These are phyloP conservation scores for Ctenomys sociabilis DNA, from an alignment of 2,113 vertebrate genomes.

Conservation along the genomic window DNA sequence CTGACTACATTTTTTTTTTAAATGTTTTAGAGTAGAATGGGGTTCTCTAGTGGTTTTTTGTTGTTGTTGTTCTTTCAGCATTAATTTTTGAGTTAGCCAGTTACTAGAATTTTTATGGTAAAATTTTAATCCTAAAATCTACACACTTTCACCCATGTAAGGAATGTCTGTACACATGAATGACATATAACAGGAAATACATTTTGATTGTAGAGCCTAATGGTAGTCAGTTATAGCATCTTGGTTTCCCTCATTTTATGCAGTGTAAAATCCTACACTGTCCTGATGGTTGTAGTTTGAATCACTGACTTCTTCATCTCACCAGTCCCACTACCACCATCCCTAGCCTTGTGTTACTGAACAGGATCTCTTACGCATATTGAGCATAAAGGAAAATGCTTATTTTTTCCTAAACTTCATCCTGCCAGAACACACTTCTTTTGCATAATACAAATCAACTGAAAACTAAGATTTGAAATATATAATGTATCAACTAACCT, in stretches of 20 bases:
- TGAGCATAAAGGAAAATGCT: neutral
- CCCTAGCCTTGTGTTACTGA: neutral
- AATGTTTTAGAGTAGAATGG: neutral
- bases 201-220: constrained; percentile 23
- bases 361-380: neutral
- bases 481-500: neutral
- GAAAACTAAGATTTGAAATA: neutral
- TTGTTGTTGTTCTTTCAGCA: neutral
- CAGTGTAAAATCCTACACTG: neutral
- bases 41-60: constrained; percentile 44
- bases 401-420: neutral
- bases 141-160: constrained; percentile 9
- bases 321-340: neutral
- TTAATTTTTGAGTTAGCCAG: constrained; percentile 31
- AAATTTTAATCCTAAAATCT: constrained; percentile 54
- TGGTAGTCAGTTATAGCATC: neutral
- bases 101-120: constrained; percentile 27
- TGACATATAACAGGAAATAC: neutral
- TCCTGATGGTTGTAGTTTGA: neutral
- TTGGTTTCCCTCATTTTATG: neutral
- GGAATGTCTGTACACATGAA: neutral
- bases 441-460: constrained; percentile 18
- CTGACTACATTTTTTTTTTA: too few species aligned
- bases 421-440: constrained; percentile 32
- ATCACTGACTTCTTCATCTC: neutral